These are phyloP conservation scores for Kuschelorhynchus macadamiae DNA, from an alignment of 2,888 invertebrate genomes.

Conservation along the genomic window DNA sequence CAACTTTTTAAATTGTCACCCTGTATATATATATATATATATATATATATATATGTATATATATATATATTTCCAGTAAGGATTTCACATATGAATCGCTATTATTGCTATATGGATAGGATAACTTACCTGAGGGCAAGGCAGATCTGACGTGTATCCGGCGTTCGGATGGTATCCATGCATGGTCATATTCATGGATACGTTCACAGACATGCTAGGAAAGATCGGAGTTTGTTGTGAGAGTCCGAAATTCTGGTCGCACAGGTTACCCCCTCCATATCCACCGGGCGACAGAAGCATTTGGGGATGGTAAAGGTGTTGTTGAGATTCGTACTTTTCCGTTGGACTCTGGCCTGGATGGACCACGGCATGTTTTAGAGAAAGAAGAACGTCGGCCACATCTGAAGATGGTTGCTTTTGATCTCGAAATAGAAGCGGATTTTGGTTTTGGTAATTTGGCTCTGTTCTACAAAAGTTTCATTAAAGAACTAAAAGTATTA, in stretches of 20 bases:
- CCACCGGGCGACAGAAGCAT: constrained; percentile 76
- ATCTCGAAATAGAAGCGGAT: constrained; percentile 56
- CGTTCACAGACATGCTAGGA: constrained; percentile 96
- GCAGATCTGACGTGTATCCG: constrained; percentile 71
- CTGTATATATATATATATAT: too few relatives aligned
- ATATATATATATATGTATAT: too few relatives aligned
- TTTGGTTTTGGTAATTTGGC: constrained; percentile 55
- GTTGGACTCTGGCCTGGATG: constrained; percentile 75
- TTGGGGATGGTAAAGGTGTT: constrained; percentile 64
- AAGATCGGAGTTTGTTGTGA: constrained; percentile 73
- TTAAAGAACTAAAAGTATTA: constrained; percentile 26
- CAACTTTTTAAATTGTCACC: too few relatives aligned
- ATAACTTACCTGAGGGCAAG: constrained; percentile 78
- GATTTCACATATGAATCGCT: too few relatives aligned
- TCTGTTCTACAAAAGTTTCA: constrained; percentile 57
- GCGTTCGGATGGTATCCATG: constrained; percentile 77
- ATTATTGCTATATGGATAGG: neutral
- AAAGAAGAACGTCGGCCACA: constrained; percentile 90
- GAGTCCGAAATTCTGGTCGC: constrained; percentile 61
- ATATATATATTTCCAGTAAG: too few relatives aligned
- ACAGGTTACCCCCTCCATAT: constrained; percentile 59
- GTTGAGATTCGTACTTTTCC: constrained; percentile 56
- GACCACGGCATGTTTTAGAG: constrained; percentile 89
- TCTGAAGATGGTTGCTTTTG: constrained; percentile 68
- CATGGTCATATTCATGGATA: constrained; percentile 99